Base-by-base conservation (phyloP, 2,888 invertebrate genomes). In the Drosophila austrosaltans region DNA sequence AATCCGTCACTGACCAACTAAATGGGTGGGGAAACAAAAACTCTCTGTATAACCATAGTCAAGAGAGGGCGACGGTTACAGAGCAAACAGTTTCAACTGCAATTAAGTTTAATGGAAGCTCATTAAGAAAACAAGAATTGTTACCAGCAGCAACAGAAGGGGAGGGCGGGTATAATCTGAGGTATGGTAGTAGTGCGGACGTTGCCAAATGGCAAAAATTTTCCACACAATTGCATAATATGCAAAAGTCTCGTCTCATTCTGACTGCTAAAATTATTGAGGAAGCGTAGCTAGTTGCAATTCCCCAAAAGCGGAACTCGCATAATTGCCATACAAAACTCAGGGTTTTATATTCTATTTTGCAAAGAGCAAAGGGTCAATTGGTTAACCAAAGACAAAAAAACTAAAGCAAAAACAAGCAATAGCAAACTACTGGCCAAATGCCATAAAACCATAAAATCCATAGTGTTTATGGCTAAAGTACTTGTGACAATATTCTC, bases 21-120 rank as follows among this genome's bases (percentile, higher is more conserved):
- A 81, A 53, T 3, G 20, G 30, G 25, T 48, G 63, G n/a, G 32
- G 39, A 57, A 57, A 22, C 57, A 28, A 40, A 39, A 40, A 44
- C 69, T 22, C 48, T 48, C 42, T 42, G 42, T 42, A 42, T 16
- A 42, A 5, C 1, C 4, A 40, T 12, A 40, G 12, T 1, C 5
- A 42, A 3, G 0, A 25, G 22, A 10, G 48, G 25, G 48, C 12
- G 4, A 48, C 48, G 48, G 48, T 53, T 60, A 59, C 54, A n/a
- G 59, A 60, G 61, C 64, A 74, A 72, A 71, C 69, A 75, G 67
- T 74, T 89, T 65, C 83, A 80, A 75, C 78, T 83, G 84, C 86
- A 89, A 89, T 89, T 89, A 89, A 89, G 76, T 79, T 87, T 82
- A 89, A 89, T 89, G 88, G 77, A 76, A 79, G 78, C 81, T 82